These are phyloP conservation scores for Spisula solida DNA, from an alignment of 2,888 invertebrate species.

Conservation along the genomic window DNA sequence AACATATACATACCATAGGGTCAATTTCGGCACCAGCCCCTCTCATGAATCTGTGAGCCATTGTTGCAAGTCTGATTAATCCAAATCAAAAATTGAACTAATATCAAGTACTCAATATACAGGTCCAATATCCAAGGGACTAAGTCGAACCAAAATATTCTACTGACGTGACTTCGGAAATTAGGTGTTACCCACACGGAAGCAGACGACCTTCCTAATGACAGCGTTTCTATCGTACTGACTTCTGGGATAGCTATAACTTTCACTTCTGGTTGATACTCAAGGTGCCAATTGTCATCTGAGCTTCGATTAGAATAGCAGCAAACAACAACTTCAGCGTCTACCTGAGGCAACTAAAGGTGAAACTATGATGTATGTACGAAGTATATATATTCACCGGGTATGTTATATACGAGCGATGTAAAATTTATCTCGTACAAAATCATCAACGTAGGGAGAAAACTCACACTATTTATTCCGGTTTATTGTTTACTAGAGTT, in stretches of 20 bases:
- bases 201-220: slow-evolving; percentile 50
- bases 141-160: not conserved
- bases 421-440: not conserved
- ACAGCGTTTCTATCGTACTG: slow-evolving; percentile 41
- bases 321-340: slow-evolving; percentile 22
- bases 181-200: not conserved
- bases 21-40: slow-evolving; percentile 9
- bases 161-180: not conserved
- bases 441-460: slow-evolving; percentile 5
- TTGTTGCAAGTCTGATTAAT: not conserved
- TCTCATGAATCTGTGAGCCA: slow-evolving; percentile 38
- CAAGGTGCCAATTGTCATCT: slow-evolving; percentile 48
- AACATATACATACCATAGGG: slow-evolving; percentile 34
- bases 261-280: slow-evolving; percentile 37
- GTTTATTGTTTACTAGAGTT: not conserved
- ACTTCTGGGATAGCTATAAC: slow-evolving; percentile 36
- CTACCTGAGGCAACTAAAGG: slow-evolving; percentile 36
- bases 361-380: not conserved
- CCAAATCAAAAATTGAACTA: slow-evolving; percentile 31
- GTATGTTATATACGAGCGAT: not conserved
- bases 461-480: not conserved
- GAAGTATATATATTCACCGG: not conserved
- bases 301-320: slow-evolving; percentile 42
- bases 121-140: slow-evolving; percentile 31
- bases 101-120: not conserved